Evolutionary conservation across 2,113 vertebrate species (phyloP), one percentile per base, ranked within the genome.

Genomic region (Myiopsitta monachus): DNA sequence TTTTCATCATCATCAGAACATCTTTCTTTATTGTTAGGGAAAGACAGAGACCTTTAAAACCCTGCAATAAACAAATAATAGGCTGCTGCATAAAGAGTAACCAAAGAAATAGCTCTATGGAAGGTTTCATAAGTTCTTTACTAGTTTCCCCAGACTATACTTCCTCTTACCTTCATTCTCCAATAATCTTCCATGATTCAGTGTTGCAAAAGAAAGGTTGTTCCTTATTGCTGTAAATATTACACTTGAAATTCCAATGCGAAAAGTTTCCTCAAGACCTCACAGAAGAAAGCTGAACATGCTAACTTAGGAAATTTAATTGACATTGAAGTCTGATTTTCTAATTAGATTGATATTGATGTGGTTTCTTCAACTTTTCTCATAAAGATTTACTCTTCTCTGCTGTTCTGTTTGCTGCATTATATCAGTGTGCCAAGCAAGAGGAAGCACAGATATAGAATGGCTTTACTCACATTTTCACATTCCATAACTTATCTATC

Each of bases 11-110:
- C 72, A 74, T 69, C 47, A 70, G 82, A 92, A 79, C 15, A 46
- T 18, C 79, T 85, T 87, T 90, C 54, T 73, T 80, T 87, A 47
- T 54, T 31, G 3, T 33, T 52, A 30, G 10, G 10, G 14, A 94
- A 96, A n/a, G 11, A 9, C 17, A 94, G 95, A 92, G 55, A 90
- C 93, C 68, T 93, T 94, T 92, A 26, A 94, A 64, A 66, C 59
- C 26, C 13, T 79, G 18, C 44, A 73, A 51, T 67, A 18, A 14
- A 90, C 26, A 52, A 57, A 39, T 44, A 69, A 68, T 13, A 52
- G 41, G 95, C 95, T 93, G 11, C 46, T 95, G 94, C 77, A 95
- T 51, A 90, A 78, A 57, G 7, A 87, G 24, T 67, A 59, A 83
- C 12, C 43, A 47, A 83, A 89, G 57, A 72, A 68, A 8, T 61